These are phyloP conservation scores for Aproaerema taeniolella DNA, from an alignment of 2,888 invertebrate genomes.

Conservation along the genomic window DNA sequence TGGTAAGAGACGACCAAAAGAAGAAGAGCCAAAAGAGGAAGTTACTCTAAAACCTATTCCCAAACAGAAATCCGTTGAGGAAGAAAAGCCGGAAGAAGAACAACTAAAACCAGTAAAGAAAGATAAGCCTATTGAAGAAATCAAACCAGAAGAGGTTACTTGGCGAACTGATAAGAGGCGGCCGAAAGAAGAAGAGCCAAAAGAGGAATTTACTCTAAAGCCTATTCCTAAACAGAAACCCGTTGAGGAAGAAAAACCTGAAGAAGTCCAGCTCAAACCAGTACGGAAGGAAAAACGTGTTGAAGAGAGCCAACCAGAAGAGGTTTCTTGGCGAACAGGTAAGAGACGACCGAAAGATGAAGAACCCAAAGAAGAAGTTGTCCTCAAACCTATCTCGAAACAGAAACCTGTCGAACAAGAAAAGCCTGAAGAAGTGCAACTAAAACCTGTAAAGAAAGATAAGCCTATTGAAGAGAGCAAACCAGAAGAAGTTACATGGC, in stretches of 20 bases:
- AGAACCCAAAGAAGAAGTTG: slow-evolving; percentile 47
- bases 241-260: slow-evolving; percentile 23
- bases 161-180: slow-evolving; percentile 32
- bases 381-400: slow-evolving; percentile 40
- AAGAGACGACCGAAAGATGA: slow-evolving; percentile 42
- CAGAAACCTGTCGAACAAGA: slow-evolving; percentile 29
- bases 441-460: slow-evolving; percentile 40
- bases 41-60: slow-evolving; percentile 37
- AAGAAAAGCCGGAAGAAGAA: slow-evolving; percentile 35
- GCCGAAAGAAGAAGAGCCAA: slow-evolving; percentile 31
- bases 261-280: slow-evolving; percentile 52
- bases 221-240: slow-evolving; percentile 31
- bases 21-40: slow-evolving; percentile 40
- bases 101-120: slow-evolving; percentile 32
- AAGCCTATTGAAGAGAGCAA: slow-evolving; percentile 35
- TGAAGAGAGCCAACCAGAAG: slow-evolving; percentile 34
- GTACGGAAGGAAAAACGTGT: slow-evolving; percentile 31
- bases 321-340: slow-evolving; percentile 41
- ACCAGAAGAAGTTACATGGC: slow-evolving; percentile 36
- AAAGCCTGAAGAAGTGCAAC: slow-evolving; percentile 37
- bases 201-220: slow-evolving; percentile 42
- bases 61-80: slow-evolving; percentile 34
- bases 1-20: slow-evolving; percentile 27
- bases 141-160: slow-evolving; percentile 32
- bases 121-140: slow-evolving; percentile 31